phyloP scores from a whole-genome alignment of 2,888 invertebrate genomes.

The Calliscelio sp. region DNA sequence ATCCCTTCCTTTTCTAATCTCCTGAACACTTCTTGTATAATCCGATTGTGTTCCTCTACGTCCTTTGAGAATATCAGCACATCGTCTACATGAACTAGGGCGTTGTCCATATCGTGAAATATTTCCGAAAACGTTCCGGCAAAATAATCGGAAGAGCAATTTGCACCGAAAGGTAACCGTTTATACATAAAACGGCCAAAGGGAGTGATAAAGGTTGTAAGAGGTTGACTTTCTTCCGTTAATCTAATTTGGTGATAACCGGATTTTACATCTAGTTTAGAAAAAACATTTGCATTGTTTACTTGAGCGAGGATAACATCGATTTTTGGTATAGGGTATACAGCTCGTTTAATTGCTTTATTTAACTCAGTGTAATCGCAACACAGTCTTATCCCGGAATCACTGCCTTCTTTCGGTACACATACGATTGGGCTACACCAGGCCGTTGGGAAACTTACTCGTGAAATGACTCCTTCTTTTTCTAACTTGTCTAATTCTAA shows the following conservation, averaged over 20 bases:
- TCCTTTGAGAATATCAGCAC: slow-evolving; percentile 66
- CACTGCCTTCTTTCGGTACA: slow-evolving; percentile 2
- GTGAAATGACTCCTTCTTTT: neutral
- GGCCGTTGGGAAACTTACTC: neutral
- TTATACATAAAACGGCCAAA: slow-evolving; percentile 67
- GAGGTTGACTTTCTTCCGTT: slow-evolving; percentile 56
- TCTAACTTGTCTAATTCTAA: slow-evolving; percentile 30
- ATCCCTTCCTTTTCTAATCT: slow-evolving; percentile 72
- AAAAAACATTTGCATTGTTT: slow-evolving; percentile 60
- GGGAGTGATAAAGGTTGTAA: slow-evolving; percentile 73
- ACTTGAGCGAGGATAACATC: slow-evolving; percentile 73
- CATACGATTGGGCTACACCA: neutral
- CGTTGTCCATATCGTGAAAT: slow-evolving; percentile 72
- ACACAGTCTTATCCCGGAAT: neutral
- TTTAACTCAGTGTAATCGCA: neutral
- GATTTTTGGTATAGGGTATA: slow-evolving; percentile 76
- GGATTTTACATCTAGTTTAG: slow-evolving; percentile 71
- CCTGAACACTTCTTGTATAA: slow-evolving; percentile 74
- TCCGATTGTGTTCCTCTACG: slow-evolving; percentile 72
- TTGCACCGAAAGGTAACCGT: slow-evolving; percentile 72
- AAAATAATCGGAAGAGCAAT: slow-evolving; percentile 69
- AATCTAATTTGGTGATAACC: slow-evolving; percentile 70
- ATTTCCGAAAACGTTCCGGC: slow-evolving; percentile 23
- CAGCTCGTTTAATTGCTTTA: slow-evolving; percentile 18
- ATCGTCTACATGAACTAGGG: slow-evolving; percentile 69